Base-by-base conservation (phyloP, 2,113 vertebrate genomes). In the Oncorhynchus clarkii region DNA sequence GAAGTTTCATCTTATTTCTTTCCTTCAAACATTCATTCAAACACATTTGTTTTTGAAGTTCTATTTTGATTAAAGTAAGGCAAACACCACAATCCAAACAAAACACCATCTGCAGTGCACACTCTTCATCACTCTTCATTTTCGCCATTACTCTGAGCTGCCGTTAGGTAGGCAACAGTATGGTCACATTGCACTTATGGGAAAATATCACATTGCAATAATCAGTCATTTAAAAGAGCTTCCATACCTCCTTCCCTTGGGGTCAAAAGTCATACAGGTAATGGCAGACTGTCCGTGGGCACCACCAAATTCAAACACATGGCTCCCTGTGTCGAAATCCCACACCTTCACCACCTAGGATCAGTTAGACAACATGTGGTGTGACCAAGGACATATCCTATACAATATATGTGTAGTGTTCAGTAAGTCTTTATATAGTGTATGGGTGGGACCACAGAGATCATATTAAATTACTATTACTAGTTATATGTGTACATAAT, bases 211-310 rank as follows among this genome's bases (percentile, higher is more conserved):
- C 24, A 14, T 64, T 3, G 2, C 22, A 27, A 29, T 67, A 64
- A 64, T 22, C n/a, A 64, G 26, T 54, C 11, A 29, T 9, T 27
- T 18, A 67, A 27, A 16, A 22, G 24, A 31, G 26, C 3, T 48
- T 48, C 2, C 1, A 2, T 31, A 95, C 88, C 93, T 93, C 82
- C 93, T 94, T 72, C 93, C 92, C 34, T 79, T 92, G 16, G 80
- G 73, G 75, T 95, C 92, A 82, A 94, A 93, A 1, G 89, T 84
- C 92, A 95, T 86, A 73, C 90, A 95, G 5, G 92, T 92, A 82
- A 94, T 84, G 64, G 85, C 86, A 75, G 88, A 82, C n/a, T 78
- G 75, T 71, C 86, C 80, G 0, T 84, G 89, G 57, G 87, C 84
- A 13, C 73, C 86, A n/a, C 73, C 89, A 80, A 94, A 94, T 82